phyloP scores from a whole-genome alignment of 2,113 vertebrate species.

The Bucco capensis region DNA sequence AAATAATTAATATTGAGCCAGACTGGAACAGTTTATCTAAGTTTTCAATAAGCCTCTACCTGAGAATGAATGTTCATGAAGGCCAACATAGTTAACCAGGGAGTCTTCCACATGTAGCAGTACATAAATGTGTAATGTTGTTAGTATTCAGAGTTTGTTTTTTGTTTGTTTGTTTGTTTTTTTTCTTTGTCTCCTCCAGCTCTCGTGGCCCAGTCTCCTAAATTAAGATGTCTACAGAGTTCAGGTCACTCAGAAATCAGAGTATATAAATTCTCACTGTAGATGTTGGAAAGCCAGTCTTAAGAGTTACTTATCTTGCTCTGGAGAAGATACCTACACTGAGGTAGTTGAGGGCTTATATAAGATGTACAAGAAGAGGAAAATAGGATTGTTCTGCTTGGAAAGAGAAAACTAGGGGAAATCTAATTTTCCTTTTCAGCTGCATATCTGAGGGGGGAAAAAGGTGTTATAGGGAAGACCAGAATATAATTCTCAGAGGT shows the following conservation, averaged over 20 bases:
- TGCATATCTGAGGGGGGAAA: not conserved
- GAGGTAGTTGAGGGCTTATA: accelerated
- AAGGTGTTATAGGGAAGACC: not conserved
- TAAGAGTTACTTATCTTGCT: not conserved
- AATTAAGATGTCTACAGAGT: not conserved
- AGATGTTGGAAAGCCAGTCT: not conserved
- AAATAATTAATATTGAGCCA: not conserved
- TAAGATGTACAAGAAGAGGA: not conserved
- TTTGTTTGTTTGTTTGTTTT: accelerated
- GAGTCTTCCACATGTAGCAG: not conserved
- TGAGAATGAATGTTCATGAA: not conserved
- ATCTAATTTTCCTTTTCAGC: not conserved
- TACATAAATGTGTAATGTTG: not conserved
- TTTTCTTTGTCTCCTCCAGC: not conserved
- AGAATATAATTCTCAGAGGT: not conserved
- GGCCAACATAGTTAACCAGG: not conserved
- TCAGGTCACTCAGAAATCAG: not conserved
- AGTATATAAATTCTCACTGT: not conserved
- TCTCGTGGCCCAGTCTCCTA: not conserved
- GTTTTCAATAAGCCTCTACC: not conserved
- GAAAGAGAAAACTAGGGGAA: not conserved
- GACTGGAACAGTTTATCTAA: not conserved
- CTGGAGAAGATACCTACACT: not conserved
- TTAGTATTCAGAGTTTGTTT: not conserved
- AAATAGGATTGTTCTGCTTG: not conserved